These are phyloP conservation scores for Molorchus minor DNA, from an alignment of 2,888 invertebrate species.

Conservation along the genomic window DNA sequence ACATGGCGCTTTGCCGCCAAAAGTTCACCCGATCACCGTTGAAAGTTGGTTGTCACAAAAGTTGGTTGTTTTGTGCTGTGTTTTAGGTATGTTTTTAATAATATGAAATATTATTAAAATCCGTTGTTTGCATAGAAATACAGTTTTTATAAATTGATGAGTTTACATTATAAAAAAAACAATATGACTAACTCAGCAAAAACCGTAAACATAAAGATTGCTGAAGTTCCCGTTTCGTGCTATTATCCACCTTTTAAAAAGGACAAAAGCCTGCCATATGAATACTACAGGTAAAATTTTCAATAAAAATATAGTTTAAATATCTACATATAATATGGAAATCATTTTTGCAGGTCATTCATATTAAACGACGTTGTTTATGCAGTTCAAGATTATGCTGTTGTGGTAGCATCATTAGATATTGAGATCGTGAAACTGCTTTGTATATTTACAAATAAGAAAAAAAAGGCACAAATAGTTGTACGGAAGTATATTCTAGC, in stretches of 20 bases:
- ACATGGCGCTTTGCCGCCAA: background rate
- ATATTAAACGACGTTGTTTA: constrained; percentile 2
- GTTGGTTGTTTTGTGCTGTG: constrained; percentile 1
- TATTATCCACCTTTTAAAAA: constrained; percentile 15
- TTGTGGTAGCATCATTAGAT: background rate
- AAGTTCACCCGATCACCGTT: background rate
- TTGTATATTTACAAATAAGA: constrained; percentile 22
- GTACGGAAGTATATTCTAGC: constrained; percentile 43
- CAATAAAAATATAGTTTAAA: background rate
- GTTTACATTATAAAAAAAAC: background rate
- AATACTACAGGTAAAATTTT: constrained; percentile 20
- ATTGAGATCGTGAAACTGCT: constrained; percentile 15
- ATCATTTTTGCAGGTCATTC: constrained; percentile 3
- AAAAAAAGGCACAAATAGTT: constrained; percentile 23
- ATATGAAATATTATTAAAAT: background rate
- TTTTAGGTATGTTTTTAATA: background rate
- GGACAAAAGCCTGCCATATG: background rate
- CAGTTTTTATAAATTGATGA: background rate
- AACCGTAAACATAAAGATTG: constrained; percentile 1
- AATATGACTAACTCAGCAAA: constrained; percentile 4
- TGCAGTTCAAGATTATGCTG: background rate
- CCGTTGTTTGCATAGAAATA: background rate
- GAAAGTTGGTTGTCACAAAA: background rate
- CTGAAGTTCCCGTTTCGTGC: constrained; percentile 6
- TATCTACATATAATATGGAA: background rate